phyloP scores from a whole-genome alignment of 2,797 vertebrate species.

The Tragopan temminckii region DNA sequence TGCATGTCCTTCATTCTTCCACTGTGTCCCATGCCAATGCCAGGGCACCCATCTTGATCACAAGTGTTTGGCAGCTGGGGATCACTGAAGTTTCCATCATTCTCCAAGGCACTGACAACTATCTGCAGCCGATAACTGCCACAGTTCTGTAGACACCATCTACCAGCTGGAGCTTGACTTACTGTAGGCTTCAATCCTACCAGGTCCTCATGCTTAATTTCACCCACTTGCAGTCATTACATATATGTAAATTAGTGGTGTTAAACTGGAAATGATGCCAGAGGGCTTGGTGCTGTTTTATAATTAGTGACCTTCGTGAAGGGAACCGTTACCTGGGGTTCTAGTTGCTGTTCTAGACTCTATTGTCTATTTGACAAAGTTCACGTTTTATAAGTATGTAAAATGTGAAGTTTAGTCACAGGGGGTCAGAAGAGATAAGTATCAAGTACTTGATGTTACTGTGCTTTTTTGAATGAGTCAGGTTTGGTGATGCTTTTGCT shows the following conservation, averaged over 20 bases:
- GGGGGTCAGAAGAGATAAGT: neutral
- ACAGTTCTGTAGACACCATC: neutral
- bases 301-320: conserved; percentile 19
- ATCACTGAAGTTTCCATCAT: neutral
- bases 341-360: neutral
- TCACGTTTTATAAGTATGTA: neutral
- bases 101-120: neutral
- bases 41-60: neutral
- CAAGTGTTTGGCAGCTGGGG: neutral
- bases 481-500: neutral
- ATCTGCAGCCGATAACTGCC: neutral
- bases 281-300: neutral
- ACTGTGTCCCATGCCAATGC: neutral
- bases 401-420: neutral
- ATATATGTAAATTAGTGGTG: neutral
- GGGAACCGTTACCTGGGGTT: neutral
- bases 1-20: neutral
- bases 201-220: neutral
- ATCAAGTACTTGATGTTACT: neutral
- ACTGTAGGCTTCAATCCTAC: neutral
- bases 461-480: neutral
- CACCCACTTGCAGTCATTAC: neutral
- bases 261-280: conserved; percentile 9
- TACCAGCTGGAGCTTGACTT: conserved; percentile 11
- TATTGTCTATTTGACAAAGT: neutral